Evolutionary conservation across 2,888 invertebrate genomes (phyloP).

Genomic region (Venusia cambrica): DNA sequence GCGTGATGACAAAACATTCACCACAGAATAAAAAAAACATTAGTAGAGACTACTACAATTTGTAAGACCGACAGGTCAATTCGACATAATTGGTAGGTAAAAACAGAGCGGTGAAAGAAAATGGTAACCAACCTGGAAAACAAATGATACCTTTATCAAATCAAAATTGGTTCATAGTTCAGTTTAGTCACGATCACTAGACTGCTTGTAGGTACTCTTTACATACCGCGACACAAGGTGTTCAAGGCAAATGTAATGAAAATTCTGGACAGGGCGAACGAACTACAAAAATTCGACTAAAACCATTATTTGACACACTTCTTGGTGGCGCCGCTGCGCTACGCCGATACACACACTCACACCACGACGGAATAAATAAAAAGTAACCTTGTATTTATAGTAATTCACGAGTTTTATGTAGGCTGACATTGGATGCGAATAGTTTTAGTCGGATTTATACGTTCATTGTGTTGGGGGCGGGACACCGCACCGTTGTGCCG

Average conservation of each 20-base stretch:
- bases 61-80: no score
- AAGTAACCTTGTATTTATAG: constrained; percentile 40
- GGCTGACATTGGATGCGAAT: constrained; percentile 38
- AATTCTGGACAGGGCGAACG: constrained; percentile 31
- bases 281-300: constrained; percentile 45
- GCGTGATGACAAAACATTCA: no score
- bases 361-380: constrained; percentile 22
- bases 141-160: no score
- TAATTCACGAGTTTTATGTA: constrained; percentile 37
- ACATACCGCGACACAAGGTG: no score
- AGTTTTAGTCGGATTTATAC: constrained; percentile 30
- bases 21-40: no score
- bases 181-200: no score
- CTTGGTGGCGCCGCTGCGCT: constrained; percentile 32
- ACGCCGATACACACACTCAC: constrained; percentile 19
- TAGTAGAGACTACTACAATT: no score
- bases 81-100: no score
- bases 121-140: no score
- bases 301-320: constrained; percentile 54
- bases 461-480: constrained; percentile 11
- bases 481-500: constrained; percentile 18
- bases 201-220: no score
- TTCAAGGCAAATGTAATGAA: constrained; percentile 18
- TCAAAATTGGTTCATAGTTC: no score
- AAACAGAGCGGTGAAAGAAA: no score